These are phyloP conservation scores for Galerucella nymphaeae DNA, from an alignment of 2,888 invertebrate species.

Conservation along the genomic window DNA sequence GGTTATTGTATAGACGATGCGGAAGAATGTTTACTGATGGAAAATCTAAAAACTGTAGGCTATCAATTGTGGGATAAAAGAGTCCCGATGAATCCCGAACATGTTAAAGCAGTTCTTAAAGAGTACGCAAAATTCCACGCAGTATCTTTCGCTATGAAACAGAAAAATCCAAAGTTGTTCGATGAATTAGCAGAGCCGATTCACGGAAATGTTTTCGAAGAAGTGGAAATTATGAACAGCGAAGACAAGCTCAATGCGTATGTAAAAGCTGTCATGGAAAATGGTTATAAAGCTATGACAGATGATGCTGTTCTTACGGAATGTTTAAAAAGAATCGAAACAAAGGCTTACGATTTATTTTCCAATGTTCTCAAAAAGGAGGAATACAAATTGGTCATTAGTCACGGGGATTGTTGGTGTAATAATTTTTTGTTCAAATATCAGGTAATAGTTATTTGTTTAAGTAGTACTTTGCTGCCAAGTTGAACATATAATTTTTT, in stretches of 20 bases:
- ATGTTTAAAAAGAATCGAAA: constrained; percentile 13
- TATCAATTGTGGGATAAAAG: constrained; percentile 37
- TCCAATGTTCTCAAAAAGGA: background rate
- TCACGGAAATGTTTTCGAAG: constrained; percentile 27
- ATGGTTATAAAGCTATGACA: constrained; percentile 24
- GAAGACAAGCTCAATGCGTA: background rate
- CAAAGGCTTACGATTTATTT: background rate
- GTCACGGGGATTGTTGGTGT: constrained; percentile 55
- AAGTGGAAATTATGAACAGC: background rate
- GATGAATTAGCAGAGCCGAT: constrained; percentile 18
- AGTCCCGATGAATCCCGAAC: constrained; percentile 37
- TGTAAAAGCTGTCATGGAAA: constrained; percentile 16
- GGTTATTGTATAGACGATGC: constrained; percentile 31
- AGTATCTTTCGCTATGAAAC: constrained; percentile 41
- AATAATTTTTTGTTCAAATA: constrained; percentile 53
- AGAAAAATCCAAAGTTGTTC: constrained; percentile 38
- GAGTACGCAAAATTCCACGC: constrained; percentile 46
- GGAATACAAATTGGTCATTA: constrained; percentile 35
- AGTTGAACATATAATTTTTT: too few species aligned
- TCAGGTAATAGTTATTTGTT: constrained; percentile 40
- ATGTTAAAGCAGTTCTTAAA: constrained; percentile 38
- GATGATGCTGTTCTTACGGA: constrained; percentile 8
- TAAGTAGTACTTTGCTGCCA: too few species aligned
- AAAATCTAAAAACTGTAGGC: constrained; percentile 52
- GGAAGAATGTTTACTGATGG: constrained; percentile 50